Evolutionary conservation across 2,113 vertebrate genomes (phyloP).

Genomic region (Microcebus tavaratra): DNA sequence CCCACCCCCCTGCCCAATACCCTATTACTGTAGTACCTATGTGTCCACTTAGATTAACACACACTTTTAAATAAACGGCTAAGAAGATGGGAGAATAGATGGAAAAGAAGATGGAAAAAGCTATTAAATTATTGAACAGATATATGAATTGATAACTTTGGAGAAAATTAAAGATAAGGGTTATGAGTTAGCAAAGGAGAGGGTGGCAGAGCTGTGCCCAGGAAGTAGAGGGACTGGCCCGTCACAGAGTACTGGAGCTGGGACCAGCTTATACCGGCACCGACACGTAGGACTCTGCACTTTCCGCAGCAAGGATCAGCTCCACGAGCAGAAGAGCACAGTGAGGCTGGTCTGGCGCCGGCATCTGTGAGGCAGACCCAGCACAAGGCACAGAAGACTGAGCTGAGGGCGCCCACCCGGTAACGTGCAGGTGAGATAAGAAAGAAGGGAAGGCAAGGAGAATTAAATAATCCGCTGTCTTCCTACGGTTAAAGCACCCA

Average conservation of each 20-base stretch:
- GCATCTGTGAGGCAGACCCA: neutral
- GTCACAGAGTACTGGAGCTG: accelerated
- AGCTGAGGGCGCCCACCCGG: neutral
- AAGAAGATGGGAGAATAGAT: neutral
- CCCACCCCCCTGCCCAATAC: too few relatives aligned
- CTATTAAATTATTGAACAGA: too few relatives aligned
- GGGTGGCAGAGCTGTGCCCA: neutral
- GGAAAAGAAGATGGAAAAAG: neutral
- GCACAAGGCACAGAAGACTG: too few relatives aligned
- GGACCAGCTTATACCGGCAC: accelerated
- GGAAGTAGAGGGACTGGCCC: neutral
- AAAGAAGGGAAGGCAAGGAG: neutral
- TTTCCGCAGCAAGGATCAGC: too few relatives aligned
- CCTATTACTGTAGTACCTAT: too few relatives aligned
- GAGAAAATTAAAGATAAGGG: neutral
- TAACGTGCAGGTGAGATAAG: neutral
- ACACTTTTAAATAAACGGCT: neutral
- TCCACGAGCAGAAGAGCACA: neutral
- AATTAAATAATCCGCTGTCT: neutral
- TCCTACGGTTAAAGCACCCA: neutral
- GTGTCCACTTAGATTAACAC: too few relatives aligned
- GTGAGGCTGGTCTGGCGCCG: accelerated
- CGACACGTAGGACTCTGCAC: neutral
- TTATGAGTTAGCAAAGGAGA: neutral
- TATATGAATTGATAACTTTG: neutral